Base-by-base conservation (phyloP, 2,113 vertebrate species). In the Psammodynastes pulverulentus region DNA sequence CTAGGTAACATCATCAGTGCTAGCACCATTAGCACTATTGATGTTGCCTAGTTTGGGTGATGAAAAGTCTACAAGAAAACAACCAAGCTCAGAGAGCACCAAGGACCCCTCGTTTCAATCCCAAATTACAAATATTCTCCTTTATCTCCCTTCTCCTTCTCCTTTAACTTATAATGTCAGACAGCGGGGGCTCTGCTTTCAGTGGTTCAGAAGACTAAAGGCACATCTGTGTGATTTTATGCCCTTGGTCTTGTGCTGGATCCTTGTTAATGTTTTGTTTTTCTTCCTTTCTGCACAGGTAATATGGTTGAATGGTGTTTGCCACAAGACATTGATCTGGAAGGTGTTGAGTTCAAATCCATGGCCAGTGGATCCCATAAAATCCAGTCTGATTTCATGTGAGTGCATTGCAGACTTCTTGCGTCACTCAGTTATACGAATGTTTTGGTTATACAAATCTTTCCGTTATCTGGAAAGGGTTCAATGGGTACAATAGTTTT, bases 331-430 rank as follows among this genome's bases (percentile, higher is more conserved):
- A 97, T 99, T 84, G 98, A 99, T 95, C 97, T 99, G 2, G 99
- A 99, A 85, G 99, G 99, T 0, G 98, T 99, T n/a, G 99, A 99
- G 94, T 99, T 99, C 97, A 99, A 99, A 96, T 99, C 99, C 0
- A 99, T 99, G 98, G 99, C 99, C 96, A 99, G 99, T 0, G 99
- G 99, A 17, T 99, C 99, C 90, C 99, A 99, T 95, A 98, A 98
- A 96, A 98, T 99, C 94, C 98, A 98, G 93, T 99, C 97, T 23
- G 99, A 99, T 96, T 99, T 99, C 94, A 99, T 99, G 99, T 99
- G 96, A 95, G 99, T 98, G 92, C 39, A 24, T 91, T 86, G 26
- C 52, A 93, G n/a, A 39, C 48, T 19, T 0, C 87, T 0, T 87
- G 51, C 49, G 26, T 17, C 84, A 89, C 79, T 87, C 84, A 12